These are phyloP conservation scores for Strigamia maritima DNA, from an alignment of 2,888 invertebrate species.

Conservation along the genomic window DNA sequence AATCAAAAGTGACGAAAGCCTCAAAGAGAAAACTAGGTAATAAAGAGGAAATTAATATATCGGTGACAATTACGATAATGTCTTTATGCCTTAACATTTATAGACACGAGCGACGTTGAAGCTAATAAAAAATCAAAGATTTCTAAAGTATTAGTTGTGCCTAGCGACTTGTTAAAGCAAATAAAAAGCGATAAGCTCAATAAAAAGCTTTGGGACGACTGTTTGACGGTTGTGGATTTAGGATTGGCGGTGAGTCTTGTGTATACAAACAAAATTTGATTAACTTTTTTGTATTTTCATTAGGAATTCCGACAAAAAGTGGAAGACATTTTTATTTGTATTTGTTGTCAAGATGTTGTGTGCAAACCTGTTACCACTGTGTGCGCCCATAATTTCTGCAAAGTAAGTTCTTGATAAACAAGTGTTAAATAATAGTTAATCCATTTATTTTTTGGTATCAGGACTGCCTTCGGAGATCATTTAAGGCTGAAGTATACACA, in stretches of 20 bases:
- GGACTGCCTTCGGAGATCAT: conserved; percentile 66
- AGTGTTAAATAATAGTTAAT: too few relatives aligned
- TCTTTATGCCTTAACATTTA: neutral
- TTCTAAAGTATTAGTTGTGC: neutral
- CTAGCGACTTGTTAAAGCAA: neutral
- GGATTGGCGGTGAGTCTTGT: neutral
- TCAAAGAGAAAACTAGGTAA: conserved; percentile 7
- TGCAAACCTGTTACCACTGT: conserved; percentile 68
- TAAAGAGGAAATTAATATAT: neutral
- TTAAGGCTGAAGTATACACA: conserved; percentile 60
- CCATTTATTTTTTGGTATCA: conserved; percentile 49
- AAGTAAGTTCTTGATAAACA: conserved; percentile 54
- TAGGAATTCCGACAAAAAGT: conserved; percentile 63
- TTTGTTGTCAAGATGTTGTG: conserved; percentile 73
- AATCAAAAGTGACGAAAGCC: neutral
- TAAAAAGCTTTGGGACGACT: neutral
- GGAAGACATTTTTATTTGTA: conserved; percentile 68
- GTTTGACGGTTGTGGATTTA: neutral
- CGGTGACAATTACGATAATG: neutral
- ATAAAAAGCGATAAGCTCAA: neutral
- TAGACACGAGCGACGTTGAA: too few relatives aligned
- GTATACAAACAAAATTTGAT: neutral
- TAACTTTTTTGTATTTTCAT: conserved; percentile 1
- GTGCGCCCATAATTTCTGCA: conserved; percentile 73
- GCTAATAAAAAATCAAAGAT: neutral